Evolutionary conservation across 1,140 invertebrate genomes (phyloP).

Genomic region (Diprion similis): DNA sequence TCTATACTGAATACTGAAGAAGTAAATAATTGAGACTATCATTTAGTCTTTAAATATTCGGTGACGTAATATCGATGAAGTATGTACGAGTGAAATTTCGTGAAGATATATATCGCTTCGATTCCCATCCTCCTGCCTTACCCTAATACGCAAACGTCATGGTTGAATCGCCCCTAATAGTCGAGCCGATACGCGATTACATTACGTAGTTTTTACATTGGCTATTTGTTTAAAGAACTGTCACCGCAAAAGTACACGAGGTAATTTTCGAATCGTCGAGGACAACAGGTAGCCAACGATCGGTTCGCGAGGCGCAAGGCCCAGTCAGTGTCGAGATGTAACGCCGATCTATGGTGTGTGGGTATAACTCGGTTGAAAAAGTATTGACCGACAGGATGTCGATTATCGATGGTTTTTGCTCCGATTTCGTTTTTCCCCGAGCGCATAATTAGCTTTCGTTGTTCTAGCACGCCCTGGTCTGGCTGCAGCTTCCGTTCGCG

Average conservation of each 20-base stretch:
- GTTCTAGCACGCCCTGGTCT: constrained; percentile 44
- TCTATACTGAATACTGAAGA: too few relatives aligned
- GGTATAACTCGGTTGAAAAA: background rate
- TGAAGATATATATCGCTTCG: too few relatives aligned
- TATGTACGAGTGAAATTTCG: too few relatives aligned
- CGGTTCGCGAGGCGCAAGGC: background rate
- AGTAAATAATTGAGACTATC: too few relatives aligned
- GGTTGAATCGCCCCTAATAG: too few relatives aligned
- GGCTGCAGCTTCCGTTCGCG: constrained; percentile 36
- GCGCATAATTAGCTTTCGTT: constrained; percentile 53
- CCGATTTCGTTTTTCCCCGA: constrained; percentile 20
- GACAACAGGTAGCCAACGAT: constrained; percentile 7
- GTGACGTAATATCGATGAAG: too few relatives aligned
- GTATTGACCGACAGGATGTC: constrained; percentile 20
- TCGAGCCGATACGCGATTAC: background rate
- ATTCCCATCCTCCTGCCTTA: too few relatives aligned
- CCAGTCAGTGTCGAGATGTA: background rate
- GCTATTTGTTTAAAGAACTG: constrained; percentile 22
- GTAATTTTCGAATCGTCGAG: background rate
- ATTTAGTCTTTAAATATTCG: too few relatives aligned
- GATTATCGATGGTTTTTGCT: constrained; percentile 25
- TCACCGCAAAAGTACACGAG: constrained; percentile 2
- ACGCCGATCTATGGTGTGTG: background rate
- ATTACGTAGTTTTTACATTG: constrained; percentile 8
- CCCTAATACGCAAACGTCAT: too few relatives aligned